These are phyloP conservation scores for Hippoglossus hippoglossus DNA, from an alignment of 2,797 vertebrate species.

Conservation along the genomic window DNA sequence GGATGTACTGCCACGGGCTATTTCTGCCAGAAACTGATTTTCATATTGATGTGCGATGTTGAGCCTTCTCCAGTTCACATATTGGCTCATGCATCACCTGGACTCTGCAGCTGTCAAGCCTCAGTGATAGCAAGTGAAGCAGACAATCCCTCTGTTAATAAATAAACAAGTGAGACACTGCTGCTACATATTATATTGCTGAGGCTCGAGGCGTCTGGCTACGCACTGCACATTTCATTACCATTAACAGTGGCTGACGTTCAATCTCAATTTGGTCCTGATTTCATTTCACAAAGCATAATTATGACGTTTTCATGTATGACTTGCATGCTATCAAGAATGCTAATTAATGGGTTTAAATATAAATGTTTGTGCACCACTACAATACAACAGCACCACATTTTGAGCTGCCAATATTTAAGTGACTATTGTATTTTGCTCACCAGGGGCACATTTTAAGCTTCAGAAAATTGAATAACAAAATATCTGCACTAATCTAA, in stretches of 20 bases:
- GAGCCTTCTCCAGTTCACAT: conserved; percentile 83
- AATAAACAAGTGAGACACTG: conserved; percentile 82
- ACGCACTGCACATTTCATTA: conserved; percentile 74
- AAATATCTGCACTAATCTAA: neutral
- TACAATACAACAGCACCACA: neutral
- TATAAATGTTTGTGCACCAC: neutral
- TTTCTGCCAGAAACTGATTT: conserved; percentile 87
- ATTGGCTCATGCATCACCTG: conserved; percentile 90
- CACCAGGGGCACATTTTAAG: neutral
- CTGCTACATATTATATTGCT: conserved; percentile 70
- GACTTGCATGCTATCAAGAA: conserved; percentile 44
- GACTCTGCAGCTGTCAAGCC: conserved; percentile 83
- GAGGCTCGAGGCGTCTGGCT: conserved; percentile 49
- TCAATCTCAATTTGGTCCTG: conserved; percentile 64
- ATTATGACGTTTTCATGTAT: conserved; percentile 59
- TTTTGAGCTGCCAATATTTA: conserved; percentile 12
- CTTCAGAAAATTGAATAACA: neutral
- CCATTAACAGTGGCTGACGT: conserved; percentile 73
- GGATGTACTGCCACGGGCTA: conserved; percentile 81
- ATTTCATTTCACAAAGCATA: conserved; percentile 56
- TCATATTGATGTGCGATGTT: conserved; percentile 87
- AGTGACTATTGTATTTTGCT: conserved; percentile 21
- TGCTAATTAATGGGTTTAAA: conserved; percentile 25
- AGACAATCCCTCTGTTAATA: conserved; percentile 84
- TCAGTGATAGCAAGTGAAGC: conserved; percentile 83